Base-by-base conservation (phyloP, 2,113 vertebrate species). In the Myocastor coypus region DNA sequence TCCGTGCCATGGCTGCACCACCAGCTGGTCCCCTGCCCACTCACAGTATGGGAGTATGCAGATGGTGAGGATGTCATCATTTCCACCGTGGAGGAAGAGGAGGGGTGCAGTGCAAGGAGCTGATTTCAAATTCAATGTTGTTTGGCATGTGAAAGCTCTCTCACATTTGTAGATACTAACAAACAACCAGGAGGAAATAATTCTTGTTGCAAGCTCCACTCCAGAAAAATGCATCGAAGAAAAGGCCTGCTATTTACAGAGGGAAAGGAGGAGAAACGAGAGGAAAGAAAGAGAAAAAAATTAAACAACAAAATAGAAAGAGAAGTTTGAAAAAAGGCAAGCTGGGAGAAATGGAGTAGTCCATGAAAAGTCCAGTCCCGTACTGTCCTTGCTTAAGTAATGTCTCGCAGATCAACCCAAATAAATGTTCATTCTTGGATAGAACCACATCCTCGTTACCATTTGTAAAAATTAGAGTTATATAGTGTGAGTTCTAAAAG, bases 1-100 rank as follows among this genome's bases (percentile, higher is more conserved):
- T 59, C 61, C 9, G 30, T 50, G 94, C 97, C 92, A 55, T 0
- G 32, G 77, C 89, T 84, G 84, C 30, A 3, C 95, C 95, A 90
- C 94, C 97, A 97, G 92, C 94, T 96, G 95, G 93, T 97, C 83
- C 85, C 64, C 93, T 92, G 95, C 97, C 97, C 78, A 95, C 96
- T 96, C 89, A 68, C 89, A 96, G 88, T 66, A 85, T 94, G 96
- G 7, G 10, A 55, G 78, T 52, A 50, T 89, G 28, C 97, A 97
- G 97, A 97, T 97, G 97, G 96, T 50, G 66, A 92, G 97, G 96
- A 86, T 91, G 92, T 89, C 95, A 97, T 90, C 94, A 10, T 92
- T 97, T 97, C 97, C 95, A 93, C 97, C 87, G 0, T 66, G 85
- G 95, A 57, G 80, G 86, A 55, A 82, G 95, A 57, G 80, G 86